Conservation (phyloP, 1,140 invertebrate species). For the Pantala flavescens region DNA sequence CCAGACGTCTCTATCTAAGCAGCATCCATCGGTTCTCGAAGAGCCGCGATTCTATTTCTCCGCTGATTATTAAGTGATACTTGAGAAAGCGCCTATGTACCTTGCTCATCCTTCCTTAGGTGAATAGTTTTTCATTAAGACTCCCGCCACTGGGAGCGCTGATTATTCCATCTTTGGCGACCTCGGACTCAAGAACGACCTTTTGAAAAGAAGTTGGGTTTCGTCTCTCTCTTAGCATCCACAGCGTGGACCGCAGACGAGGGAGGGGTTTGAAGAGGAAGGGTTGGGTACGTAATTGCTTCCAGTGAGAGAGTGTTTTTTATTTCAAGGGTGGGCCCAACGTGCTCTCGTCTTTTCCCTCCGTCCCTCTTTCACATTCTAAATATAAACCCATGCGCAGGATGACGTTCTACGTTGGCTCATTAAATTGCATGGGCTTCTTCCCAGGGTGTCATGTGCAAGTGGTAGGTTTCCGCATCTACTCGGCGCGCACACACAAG, state of each 20-base stretch:
- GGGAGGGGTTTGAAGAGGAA: not conserved
- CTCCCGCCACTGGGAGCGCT: not conserved
- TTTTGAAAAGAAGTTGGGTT: not conserved
- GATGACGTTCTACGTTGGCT: not conserved
- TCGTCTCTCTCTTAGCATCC: not conserved
- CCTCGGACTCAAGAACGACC: not conserved
- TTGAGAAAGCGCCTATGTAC: not conserved
- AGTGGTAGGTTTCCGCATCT: not conserved
- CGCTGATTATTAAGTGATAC: too few relatives aligned
- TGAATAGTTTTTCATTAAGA: conserved; percentile 5
- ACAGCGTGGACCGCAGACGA: not conserved
- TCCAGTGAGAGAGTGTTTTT: not conserved
- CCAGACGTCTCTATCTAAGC: too few relatives aligned
- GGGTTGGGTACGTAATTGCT: conserved; percentile 4
- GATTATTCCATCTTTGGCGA: not conserved
- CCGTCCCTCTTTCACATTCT: not conserved
- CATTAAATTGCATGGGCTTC: conserved; percentile 2
- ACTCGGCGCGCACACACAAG: not conserved
- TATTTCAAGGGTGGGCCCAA: conserved; percentile 4
- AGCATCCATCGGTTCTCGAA: too few relatives aligned
- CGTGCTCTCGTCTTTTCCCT: not conserved
- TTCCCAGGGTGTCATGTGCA: not conserved
- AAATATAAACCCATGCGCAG: not conserved
- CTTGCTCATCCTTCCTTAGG: not conserved
- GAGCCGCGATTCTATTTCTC: too few relatives aligned